Conservation (phyloP, 1,140 invertebrate species). For the Cecropterus lyciades region DNA sequence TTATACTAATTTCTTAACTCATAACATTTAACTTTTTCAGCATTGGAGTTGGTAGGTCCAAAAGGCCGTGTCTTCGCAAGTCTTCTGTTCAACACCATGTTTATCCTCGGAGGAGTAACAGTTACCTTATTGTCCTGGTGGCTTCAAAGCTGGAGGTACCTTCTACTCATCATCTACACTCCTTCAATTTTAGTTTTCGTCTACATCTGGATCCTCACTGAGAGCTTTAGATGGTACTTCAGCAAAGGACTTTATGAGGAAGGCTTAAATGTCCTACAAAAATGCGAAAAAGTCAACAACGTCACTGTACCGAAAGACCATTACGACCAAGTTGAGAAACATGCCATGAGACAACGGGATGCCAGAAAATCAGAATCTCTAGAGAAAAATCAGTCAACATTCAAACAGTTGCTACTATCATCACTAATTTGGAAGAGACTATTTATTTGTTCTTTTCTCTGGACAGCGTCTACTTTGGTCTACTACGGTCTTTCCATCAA, state of each 20-base stretch:
- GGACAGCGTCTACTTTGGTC: constrained; percentile 89
- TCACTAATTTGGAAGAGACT: constrained; percentile 86
- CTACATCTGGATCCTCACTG: constrained; percentile 86
- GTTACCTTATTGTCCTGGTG: constrained; percentile 89
- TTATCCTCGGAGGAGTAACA: constrained; percentile 89
- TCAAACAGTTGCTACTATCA: constrained; percentile 85
- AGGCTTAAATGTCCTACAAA: constrained; percentile 85
- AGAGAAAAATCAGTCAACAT: constrained; percentile 73
- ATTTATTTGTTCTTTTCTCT: constrained; percentile 88
- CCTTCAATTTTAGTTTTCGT: constrained; percentile 87
- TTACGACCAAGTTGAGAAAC: constrained; percentile 74
- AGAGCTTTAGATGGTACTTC: constrained; percentile 90
- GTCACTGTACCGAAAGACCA: constrained; percentile 84
- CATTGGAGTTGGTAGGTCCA: constrained; percentile 89
- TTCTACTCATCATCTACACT: constrained; percentile 88
- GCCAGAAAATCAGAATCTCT: constrained; percentile 62
- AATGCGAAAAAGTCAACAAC: constrained; percentile 88
- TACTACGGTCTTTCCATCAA: constrained; percentile 93
- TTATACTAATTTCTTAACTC: too few species aligned
- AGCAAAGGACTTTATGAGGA: constrained; percentile 89
- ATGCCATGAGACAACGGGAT: constrained; percentile 71
- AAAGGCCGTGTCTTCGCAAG: constrained; percentile 89
- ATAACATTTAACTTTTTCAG: constrained; percentile 51
- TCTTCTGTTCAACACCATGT: constrained; percentile 88
- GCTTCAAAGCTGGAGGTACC: constrained; percentile 88